Conservation (phyloP, 2,113 vertebrate genomes). For the Oryzias javanicus region DNA sequence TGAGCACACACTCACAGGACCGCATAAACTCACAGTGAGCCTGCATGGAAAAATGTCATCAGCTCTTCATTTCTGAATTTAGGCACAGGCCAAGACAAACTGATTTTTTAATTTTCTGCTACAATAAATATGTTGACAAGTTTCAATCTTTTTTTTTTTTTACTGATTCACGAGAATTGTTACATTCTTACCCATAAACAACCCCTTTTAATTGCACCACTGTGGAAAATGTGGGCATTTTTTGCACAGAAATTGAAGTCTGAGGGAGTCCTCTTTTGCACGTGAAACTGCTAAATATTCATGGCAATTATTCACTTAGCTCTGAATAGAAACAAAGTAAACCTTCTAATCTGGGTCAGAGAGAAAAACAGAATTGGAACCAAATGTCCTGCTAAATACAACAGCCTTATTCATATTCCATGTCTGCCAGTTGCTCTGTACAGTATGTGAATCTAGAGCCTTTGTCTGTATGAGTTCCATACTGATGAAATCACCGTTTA, state of each 20-base stretch:
- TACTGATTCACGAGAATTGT: too few species aligned
- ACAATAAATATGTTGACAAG: too few species aligned
- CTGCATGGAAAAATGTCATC: too few species aligned
- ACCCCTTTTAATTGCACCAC: not conserved
- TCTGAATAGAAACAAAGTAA: constrained; percentile 49
- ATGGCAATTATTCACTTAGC: constrained; percentile 32
- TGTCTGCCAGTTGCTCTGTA: constrained; percentile 52
- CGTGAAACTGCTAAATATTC: constrained; percentile 33
- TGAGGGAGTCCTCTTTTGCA: not conserved
- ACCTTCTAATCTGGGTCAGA: constrained; percentile 57
- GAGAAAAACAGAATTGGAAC: constrained; percentile 50
- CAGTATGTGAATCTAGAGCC: constrained; percentile 49
- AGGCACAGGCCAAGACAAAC: too few species aligned
- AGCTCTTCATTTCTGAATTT: too few species aligned
- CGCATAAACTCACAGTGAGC: too few species aligned
- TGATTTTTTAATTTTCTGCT: too few species aligned
- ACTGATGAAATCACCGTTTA: constrained; percentile 70
- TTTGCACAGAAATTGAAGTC: not conserved
- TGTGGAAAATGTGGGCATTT: not conserved
- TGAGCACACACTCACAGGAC: too few species aligned
- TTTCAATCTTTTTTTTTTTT: too few species aligned
- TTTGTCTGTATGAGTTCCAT: constrained; percentile 64
- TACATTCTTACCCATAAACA: not conserved
- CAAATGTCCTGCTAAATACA: constrained; percentile 55
- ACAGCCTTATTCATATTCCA: constrained; percentile 62